Evolutionary conservation across 2,888 invertebrate species (phyloP), one percentile per base, ranked within the genome.

Genomic region (Polydrusus pterygomalis): DNA sequence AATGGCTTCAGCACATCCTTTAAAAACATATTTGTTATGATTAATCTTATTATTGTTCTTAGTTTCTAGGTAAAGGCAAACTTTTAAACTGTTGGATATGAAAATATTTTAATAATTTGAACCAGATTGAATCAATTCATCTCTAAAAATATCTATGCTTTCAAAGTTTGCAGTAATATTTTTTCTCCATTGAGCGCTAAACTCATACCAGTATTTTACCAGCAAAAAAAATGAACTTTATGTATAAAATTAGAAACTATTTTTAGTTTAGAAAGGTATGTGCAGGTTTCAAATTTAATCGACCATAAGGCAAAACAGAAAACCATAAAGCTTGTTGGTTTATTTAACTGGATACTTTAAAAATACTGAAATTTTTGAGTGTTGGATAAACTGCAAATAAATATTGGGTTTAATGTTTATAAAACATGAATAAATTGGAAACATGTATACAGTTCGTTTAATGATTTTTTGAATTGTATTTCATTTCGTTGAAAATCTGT

Each of bases 251-350:
- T n/a, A n/a, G 25, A 54, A 54, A 47, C 58, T 60, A 60, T 60
- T 60, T 60, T 60, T 60, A 60, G 38, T 10, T 17, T 38, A 2
- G 38, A 9, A 60, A 60, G 40, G 58, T 60, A 60, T 60, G 17
- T 38, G 18, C 58, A 60, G 58, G 58, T 60, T 60, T 60, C 38
- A 60, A 38, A 38, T 60, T 60, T 38, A 38, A 60, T 60, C 17
- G 18, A 9, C 8, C 38, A 38, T 60, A 30, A 25, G 25, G 58
- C 38, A 15, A 60, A 60, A 60, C 58, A 60, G 18, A 17, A 38
- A 18, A 1, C 58, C 38, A 17, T 40, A 38, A 60, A 38, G 38
- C 38, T 30, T 17, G 15, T 18, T 60, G 38, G 38, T 60, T 60
- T 60, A 60, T 60, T 60, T 60, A 30, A 38, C 10, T 17, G 38